Evolutionary conservation across 2,113 vertebrate species (phyloP).

Genomic region (Hippolais icterina): DNA sequence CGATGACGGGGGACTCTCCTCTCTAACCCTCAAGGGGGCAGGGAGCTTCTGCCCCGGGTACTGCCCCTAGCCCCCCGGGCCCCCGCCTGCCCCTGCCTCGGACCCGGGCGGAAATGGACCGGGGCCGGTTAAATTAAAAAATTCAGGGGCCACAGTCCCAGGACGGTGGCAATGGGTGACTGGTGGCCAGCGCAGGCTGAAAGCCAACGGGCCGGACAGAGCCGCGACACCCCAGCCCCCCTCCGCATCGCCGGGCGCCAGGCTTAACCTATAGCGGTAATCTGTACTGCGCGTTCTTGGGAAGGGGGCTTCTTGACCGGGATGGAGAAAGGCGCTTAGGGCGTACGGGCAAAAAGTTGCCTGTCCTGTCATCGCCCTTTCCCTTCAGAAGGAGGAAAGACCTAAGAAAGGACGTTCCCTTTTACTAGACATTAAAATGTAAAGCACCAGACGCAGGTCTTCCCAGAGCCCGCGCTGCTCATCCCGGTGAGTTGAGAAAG

Average conservation of each 20-base stretch:
- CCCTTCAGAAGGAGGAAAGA: background rate
- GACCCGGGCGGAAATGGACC: background rate
- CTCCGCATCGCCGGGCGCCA: background rate
- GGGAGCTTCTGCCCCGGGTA: background rate
- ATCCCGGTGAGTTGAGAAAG: background rate
- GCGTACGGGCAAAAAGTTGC: background rate
- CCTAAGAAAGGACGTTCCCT: background rate
- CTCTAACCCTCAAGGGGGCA: background rate
- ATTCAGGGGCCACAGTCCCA: background rate
- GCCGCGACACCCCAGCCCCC: background rate
- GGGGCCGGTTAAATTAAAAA: background rate
- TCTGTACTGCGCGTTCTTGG: background rate
- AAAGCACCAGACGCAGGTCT: background rate
- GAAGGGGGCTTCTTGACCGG: background rate
- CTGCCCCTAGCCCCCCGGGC: too few relatives aligned
- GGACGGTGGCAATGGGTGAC: background rate
- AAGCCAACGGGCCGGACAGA: background rate
- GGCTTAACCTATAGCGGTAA: background rate
- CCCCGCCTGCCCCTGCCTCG: background rate
- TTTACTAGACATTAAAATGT: background rate
- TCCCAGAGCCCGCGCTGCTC: background rate
- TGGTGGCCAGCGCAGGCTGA: background rate
- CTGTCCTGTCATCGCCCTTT: background rate
- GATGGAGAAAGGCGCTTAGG: background rate
- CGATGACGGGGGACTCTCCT: background rate